Evolutionary conservation across 1,140 invertebrate genomes (phyloP).

Genomic region (Cataglyphis hispanica): DNA sequence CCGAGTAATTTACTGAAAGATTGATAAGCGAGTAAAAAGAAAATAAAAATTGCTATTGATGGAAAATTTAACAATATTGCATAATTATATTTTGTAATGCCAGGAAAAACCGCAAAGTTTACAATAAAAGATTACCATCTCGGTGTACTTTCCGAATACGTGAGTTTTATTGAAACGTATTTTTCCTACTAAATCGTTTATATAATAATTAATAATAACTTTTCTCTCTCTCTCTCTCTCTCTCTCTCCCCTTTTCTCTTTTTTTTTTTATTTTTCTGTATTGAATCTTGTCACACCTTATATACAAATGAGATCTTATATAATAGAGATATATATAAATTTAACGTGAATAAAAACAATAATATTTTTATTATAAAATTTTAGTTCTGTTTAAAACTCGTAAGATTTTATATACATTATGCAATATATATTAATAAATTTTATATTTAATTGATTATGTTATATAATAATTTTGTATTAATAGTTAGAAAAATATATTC

Average conservation of each 20-base stretch:
- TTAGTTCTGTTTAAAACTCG: not conserved
- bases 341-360: no score
- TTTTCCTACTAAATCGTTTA: conserved; percentile 17
- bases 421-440: conserved; percentile 2
- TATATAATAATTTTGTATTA: not conserved
- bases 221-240: not conserved
- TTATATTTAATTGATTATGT: not conserved
- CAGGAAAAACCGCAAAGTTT: not conserved
- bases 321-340: no score
- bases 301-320: no score
- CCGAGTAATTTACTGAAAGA: not conserved
- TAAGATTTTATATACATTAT: not conserved
- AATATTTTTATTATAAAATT: no score
- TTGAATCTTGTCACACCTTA: no score
- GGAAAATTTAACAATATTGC: not conserved
- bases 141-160: not conserved
- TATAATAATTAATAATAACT: not conserved
- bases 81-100: not conserved
- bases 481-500: not conserved
- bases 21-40: not conserved
- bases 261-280: no score
- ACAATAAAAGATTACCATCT: not conserved
- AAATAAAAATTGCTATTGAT: not conserved
- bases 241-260: not conserved
- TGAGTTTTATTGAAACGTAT: not conserved